Evolutionary conservation across 2,888 invertebrate genomes (phyloP), one percentile per base, ranked within the genome.

Genomic region (Pyrrhia umbra): DNA sequence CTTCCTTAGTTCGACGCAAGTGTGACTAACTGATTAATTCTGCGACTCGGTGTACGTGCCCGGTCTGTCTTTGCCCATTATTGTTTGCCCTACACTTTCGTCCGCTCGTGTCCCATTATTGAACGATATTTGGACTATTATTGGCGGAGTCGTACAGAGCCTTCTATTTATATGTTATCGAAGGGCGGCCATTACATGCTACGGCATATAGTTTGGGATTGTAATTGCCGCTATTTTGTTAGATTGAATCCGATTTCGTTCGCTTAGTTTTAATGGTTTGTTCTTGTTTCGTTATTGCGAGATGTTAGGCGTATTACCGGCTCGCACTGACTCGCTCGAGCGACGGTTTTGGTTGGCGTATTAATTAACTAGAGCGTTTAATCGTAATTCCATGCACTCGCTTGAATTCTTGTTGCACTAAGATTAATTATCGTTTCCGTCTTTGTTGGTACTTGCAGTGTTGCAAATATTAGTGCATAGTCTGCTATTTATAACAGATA

Each of bases 21-120:
- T 95, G 95, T 90, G 94, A 90, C 92, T 93, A 93, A 94, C 95
- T 94, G 94, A 95, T 95, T 94, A 94, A 94, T 95, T 90, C 94
- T 88, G 88, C 86, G 86, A 88, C 86, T 90, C 81, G 72, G 64
- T 75, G 91, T 90, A 93, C 94, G 94, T 94, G 92, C 90, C 84
- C 82, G 83, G 84, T 83, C 85, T 83, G 88, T 88, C 87, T 86
- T 85, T 81, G 79, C 81, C 85, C 86, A 88, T 92, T 92, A 93
- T 93, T 91, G 92, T 91, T 93, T 88, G 87, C 85, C 87, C 87
- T 85, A 86, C 90, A 90, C 90, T 92, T 88, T 90, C 84, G 78
- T 74, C 81, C 87, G 88, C 79, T 84, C 84, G 85, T 83, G 88
- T 86, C 83, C 92, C 85, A 90, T 92, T 92, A 93, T 92, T 92